phyloP scores from a whole-genome alignment of 1,140 invertebrate species.

The Drosophila nigrodunni region DNA sequence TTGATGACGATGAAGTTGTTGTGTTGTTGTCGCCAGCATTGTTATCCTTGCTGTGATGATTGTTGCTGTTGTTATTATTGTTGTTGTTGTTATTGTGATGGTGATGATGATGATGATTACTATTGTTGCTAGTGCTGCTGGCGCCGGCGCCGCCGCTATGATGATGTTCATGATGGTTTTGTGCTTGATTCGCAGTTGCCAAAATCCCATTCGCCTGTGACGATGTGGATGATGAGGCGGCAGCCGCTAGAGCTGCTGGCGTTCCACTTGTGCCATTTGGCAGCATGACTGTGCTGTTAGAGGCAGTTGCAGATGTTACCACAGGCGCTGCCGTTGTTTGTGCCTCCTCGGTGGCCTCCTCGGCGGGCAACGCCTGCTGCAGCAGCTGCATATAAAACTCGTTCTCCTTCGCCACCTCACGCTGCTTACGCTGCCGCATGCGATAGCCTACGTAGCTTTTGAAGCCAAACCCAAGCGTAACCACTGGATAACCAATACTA shows the following conservation, averaged over 20 bases:
- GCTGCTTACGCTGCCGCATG: slow-evolving; percentile 95
- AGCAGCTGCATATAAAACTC: slow-evolving; percentile 97
- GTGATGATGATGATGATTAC: slow-evolving; percentile 59
- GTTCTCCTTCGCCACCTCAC: slow-evolving; percentile 97
- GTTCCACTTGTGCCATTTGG: slow-evolving; percentile 41
- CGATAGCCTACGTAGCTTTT: slow-evolving; percentile 97
- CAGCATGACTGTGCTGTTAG: slow-evolving; percentile 30
- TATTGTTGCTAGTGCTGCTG: slow-evolving; percentile 63
- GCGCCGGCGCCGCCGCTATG: slow-evolving; percentile 60
- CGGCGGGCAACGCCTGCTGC: slow-evolving; percentile 94
- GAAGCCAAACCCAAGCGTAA: slow-evolving; percentile 98
- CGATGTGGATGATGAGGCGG: slow-evolving; percentile 35
- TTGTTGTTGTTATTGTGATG: slow-evolving; percentile 36
- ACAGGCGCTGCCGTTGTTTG: slow-evolving; percentile 31
- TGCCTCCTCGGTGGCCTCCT: slow-evolving; percentile 74
- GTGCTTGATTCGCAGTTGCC: slow-evolving; percentile 65
- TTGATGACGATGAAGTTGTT: slow-evolving; percentile 26
- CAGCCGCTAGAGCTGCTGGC: slow-evolving; percentile 34
- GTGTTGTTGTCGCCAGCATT: slow-evolving; percentile 28
- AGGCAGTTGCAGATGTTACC: slow-evolving; percentile 1
- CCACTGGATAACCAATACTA: slow-evolving; percentile 98
- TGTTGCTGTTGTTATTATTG: slow-evolving; percentile 34
- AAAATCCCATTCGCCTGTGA: slow-evolving; percentile 64
- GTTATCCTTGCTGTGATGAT: slow-evolving; percentile 36
- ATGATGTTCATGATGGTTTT: slow-evolving; percentile 76